Evolutionary conservation across 2,888 invertebrate species (phyloP), one percentile per base, ranked within the genome.

Genomic region (Abscondita cerata): DNA sequence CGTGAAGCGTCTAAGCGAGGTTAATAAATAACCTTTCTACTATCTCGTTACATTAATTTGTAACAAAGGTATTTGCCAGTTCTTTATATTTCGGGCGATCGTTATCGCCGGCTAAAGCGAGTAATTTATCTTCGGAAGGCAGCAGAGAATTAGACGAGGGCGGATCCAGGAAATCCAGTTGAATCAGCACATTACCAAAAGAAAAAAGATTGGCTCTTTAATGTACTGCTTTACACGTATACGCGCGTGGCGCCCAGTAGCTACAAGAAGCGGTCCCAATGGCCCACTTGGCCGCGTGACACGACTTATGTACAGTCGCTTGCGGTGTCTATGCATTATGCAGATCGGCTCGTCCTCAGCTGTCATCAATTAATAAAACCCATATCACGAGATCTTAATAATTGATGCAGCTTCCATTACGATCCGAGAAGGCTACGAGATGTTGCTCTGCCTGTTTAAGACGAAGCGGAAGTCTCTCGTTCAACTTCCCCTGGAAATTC

Each of bases 321-420:
- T 67, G 69, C 64, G 68, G 68, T 65, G 66, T 58, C 68, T 70
- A 76, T 80, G 75, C 73, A 79, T 80, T 78, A 80, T 80, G 78
- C 75, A 80, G 72, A 76, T 76, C 74, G 71, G 68, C 74, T 73
- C 72, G 73, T 75, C 73, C 68, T 76, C 69, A 72, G 72, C 76
- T 80, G 78, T 78, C 81, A 81, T 81, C 81, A 81, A 82, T 82
- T 82, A 82, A 81, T 81, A 81, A 81, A 75, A 75, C 77, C 79
- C 78, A 78, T 82, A 81, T 82, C 81, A 81, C 76, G 79, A 77
- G 74, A 72, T 71, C 68, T 81, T 74, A 79, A 81, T 82, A 80
- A 77, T 81, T 81, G 75, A 81, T 80, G 76, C 64, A 52, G 71
- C 70, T 75, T 80, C 80, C 80, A 80, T 81, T 80, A 70, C 70